Conservation (phyloP, 2,113 vertebrate species). For the Brachyhypopomus occidentalis region DNA sequence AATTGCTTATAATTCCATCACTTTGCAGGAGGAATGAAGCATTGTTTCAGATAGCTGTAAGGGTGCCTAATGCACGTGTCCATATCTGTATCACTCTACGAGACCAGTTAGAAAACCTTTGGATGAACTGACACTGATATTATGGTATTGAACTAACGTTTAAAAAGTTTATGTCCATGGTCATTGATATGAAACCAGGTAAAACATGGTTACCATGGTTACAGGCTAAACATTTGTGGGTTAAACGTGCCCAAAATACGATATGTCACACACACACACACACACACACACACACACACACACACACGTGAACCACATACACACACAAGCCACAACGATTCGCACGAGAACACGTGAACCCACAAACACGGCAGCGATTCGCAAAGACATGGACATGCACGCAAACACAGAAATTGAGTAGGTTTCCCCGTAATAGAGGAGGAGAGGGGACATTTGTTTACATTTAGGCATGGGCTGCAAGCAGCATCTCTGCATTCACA, state of each 20-base stretch:
- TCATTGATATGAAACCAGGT: background rate
- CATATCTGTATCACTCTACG: background rate
- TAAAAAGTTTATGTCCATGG: background rate
- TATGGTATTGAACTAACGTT: background rate
- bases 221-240: too few relatives aligned
- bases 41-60: background rate
- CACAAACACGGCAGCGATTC: background rate
- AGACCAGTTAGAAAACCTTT: background rate
- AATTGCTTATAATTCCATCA: background rate
- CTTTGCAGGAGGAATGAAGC: background rate
- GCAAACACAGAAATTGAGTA: slow-evolving; percentile 8
- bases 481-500: slow-evolving; percentile 44
- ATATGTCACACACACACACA: background rate
- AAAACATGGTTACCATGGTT: background rate
- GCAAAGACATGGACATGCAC: background rate
- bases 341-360: too few relatives aligned
- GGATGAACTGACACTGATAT: background rate
- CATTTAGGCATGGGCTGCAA: slow-evolving; percentile 41
- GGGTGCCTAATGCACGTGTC: too few relatives aligned
- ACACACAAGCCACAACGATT: background rate
- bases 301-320: background rate
- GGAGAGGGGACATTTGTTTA: slow-evolving; percentile 58
- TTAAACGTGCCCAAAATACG: background rate
- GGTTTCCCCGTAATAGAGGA: slow-evolving; percentile 45
- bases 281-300: background rate